Evolutionary conservation across 2,797 vertebrate genomes (phyloP).

Genomic region (Poecilia picta): DNA sequence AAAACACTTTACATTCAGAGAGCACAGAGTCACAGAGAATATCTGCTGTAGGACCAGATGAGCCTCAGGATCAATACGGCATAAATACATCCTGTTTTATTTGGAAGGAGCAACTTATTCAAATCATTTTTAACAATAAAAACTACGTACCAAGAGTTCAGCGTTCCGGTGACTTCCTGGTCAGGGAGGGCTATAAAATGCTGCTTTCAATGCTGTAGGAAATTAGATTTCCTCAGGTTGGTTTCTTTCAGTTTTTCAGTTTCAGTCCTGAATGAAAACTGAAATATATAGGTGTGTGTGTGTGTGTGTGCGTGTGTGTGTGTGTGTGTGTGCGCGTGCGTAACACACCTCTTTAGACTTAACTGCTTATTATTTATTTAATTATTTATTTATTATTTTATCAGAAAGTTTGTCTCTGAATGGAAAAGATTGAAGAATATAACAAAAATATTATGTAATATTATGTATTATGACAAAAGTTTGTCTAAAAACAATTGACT

Average conservation of each 20-base stretch:
- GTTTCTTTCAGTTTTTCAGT: not conserved
- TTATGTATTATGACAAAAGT: no score
- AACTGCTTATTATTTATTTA: no score
- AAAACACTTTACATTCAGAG: not conserved
- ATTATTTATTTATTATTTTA: not conserved
- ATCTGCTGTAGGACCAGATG: not conserved
- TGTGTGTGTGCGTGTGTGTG: no score
- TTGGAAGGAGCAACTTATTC: fast-evolving
- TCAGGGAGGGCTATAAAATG: slow-evolving; percentile 9
- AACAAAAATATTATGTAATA: no score
- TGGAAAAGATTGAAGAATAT: not conserved
- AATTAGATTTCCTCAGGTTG: not conserved
- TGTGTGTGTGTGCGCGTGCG: no score
- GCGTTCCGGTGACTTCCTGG: slow-evolving; percentile 34
- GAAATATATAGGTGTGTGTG: no score
- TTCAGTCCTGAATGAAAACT: no score
- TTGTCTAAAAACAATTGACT: no score
- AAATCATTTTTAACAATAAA: not conserved
- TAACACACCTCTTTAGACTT: no score
- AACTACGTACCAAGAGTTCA: not conserved
- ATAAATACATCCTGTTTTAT: not conserved
- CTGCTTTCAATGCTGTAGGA: slow-evolving; percentile 39
- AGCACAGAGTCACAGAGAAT: not conserved
- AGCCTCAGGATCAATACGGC: not conserved
- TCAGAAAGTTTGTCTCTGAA: not conserved